Evolutionary conservation across 2,113 vertebrate species (phyloP), one percentile per base, ranked within the genome.

Genomic region (Lota lota): DNA sequence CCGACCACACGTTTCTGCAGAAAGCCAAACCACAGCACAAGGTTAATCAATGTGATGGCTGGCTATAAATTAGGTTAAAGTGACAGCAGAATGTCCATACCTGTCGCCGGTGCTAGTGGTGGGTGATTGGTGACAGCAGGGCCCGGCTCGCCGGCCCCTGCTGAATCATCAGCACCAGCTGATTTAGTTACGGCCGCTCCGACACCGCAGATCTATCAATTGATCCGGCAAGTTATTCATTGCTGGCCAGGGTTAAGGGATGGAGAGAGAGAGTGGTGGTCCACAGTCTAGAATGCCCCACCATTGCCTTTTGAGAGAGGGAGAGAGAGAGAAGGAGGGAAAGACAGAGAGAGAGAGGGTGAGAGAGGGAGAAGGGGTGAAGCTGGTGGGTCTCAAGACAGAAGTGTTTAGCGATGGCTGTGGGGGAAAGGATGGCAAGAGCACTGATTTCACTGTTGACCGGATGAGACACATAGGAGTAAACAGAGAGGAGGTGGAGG

Each of bases 41-140:
- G 87, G 90, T 95, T 93, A 94, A 91, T 93, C 88, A 87, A 89
- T 88, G 80, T 89, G 87, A 84, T 80, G 76, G 87, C 76, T 74
- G 88, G 88, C 82, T 85, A 87, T 91, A 91, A 91, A 92, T 92
- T 88, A 85, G 78, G 69, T 88, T 83, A 86, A 82, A 66, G 89
- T 93, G 92, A 85, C 79, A 92, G 73, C 69, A 73, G 74, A 88
- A 87, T 83, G 84, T 91, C 93, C 66, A 79, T 90, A 88, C 84
- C 81, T 88, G 88, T 90, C 85, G 84, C 63, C 74, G 69, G 68
- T 67, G 80, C 90, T 88, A 86, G 64, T 82, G 87, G 88, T 80
- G 54, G 60, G 79, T 91, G 89, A 85, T 90, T 90, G 86, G 86
- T 93, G 93, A 92, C 85, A 88, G 85, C 77, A 72, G 74, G 74